phyloP scores from a whole-genome alignment of 2,113 vertebrate species.

The Apteryx mantelli region DNA sequence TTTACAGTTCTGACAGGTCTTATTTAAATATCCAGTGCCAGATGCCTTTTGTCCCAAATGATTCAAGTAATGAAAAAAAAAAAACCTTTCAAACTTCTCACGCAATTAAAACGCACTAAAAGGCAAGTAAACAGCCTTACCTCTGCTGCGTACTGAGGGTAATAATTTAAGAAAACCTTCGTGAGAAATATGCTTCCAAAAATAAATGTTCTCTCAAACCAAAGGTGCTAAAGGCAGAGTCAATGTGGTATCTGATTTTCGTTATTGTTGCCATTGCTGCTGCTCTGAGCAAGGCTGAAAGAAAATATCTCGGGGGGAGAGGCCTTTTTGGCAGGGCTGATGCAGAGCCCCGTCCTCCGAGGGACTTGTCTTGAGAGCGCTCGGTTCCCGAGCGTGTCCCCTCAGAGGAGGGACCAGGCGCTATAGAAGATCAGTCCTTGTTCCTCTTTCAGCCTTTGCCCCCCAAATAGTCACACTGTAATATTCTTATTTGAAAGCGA shows the following conservation, averaged over 20 bases:
- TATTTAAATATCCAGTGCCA: conserved; percentile 45
- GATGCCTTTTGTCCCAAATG: conserved; percentile 51
- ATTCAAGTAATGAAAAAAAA: not conserved
- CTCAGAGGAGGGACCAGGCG: not conserved
- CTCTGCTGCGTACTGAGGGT: not conserved
- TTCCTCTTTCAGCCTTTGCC: not conserved
- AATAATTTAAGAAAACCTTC: not conserved
- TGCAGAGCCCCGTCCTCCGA: not conserved
- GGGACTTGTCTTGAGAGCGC: not conserved
- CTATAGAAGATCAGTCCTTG: not conserved
- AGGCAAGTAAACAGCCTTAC: conserved; percentile 4
- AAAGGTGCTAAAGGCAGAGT: conserved; percentile 7
- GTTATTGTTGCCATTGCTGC: not conserved
- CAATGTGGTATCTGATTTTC: not conserved
- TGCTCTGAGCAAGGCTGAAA: not conserved
- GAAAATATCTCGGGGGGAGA: not conserved
- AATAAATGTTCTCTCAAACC: not conserved
- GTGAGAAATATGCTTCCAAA: not conserved
- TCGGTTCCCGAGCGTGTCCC: not conserved
- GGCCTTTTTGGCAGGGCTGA: not conserved
- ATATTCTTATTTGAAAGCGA: not conserved
- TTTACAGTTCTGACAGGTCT: conserved; percentile 53
- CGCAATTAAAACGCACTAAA: conserved; percentile 49
- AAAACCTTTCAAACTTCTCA: not conserved
- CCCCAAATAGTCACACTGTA: not conserved